A percentile compares a stretch with the other conserved stretches of the same genome.
Conservation (phyloP, 2,888 invertebrate genomes). For the Dolomedes plantarius region DNA sequence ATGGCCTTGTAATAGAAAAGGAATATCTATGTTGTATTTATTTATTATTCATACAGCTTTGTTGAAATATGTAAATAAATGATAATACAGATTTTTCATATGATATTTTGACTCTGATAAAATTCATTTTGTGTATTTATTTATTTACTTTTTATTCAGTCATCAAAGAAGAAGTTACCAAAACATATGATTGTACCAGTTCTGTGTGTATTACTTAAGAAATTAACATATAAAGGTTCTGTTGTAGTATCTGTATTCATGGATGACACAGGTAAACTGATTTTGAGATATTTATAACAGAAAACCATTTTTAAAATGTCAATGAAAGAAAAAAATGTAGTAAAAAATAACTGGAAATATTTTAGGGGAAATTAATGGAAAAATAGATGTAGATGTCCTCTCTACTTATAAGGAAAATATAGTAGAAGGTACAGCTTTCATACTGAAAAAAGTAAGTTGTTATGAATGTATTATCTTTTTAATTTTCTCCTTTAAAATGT, state of each 20-base stretch:
- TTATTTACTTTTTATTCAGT: constrained; percentile 16
- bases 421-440: constrained; percentile 33
- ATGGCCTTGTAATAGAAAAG: too few relatives aligned
- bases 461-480: too few relatives aligned
- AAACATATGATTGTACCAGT: constrained; percentile 54
- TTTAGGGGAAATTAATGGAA: constrained; percentile 53
- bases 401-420: constrained; percentile 20
- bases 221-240: constrained; percentile 34
- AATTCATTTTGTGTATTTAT: not conserved
- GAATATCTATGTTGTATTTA: too few relatives aligned
- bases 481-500: too few relatives aligned
- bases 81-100: too few relatives aligned
- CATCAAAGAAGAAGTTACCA: constrained; percentile 62
- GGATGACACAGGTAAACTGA: constrained; percentile 57
- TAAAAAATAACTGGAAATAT: not conserved
- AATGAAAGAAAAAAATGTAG: not conserved
- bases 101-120: too few relatives aligned
- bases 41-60: too few relatives aligned
- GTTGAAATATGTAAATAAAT: too few relatives aligned
- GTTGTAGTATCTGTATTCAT: constrained; percentile 12
- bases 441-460: constrained; percentile 49
- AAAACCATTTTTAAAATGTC: too few relatives aligned
- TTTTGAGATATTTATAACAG: not conserved
- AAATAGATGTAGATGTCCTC: constrained; percentile 48
- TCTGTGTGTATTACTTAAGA: constrained; percentile 52